phyloP scores from a whole-genome alignment of 2,888 invertebrate genomes.

The Tubiluchus corallicola region DNA sequence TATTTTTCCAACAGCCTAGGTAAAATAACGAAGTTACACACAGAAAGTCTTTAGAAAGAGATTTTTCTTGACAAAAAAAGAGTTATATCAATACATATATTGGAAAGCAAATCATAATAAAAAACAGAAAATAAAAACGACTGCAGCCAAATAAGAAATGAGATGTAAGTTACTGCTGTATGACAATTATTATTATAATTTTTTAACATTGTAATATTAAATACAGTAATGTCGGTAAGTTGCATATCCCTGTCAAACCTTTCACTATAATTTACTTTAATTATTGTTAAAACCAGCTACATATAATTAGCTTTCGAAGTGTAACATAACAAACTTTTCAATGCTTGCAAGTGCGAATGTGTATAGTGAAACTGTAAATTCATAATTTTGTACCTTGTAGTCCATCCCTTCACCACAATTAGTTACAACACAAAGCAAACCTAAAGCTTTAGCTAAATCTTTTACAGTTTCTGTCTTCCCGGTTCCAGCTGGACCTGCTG shows the following conservation, averaged over 20 bases:
- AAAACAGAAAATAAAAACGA: background rate
- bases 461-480: constrained; percentile 83
- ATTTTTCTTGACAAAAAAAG: constrained; percentile 2
- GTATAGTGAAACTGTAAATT: too few species aligned
- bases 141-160: background rate
- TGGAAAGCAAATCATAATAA: background rate
- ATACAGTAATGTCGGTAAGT: too few species aligned
- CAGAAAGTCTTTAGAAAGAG: background rate
- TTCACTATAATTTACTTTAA: too few species aligned
- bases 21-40: background rate
- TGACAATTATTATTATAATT: too few species aligned
- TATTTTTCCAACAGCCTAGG: constrained; percentile 53
- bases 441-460: constrained; percentile 70
- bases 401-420: constrained; percentile 87
- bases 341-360: too few species aligned
- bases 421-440: constrained; percentile 37
- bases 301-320: too few species aligned
- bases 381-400: too few species aligned
- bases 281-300: too few species aligned
- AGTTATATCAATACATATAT: background rate
- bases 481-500: constrained; percentile 60
- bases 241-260: too few species aligned
- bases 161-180: too few species aligned
- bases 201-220: too few species aligned
- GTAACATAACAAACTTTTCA: too few species aligned